Evolutionary conservation across 2,113 vertebrate genomes (phyloP), one percentile per base, ranked within the genome.

Genomic region (Diadophis punctatus): DNA sequence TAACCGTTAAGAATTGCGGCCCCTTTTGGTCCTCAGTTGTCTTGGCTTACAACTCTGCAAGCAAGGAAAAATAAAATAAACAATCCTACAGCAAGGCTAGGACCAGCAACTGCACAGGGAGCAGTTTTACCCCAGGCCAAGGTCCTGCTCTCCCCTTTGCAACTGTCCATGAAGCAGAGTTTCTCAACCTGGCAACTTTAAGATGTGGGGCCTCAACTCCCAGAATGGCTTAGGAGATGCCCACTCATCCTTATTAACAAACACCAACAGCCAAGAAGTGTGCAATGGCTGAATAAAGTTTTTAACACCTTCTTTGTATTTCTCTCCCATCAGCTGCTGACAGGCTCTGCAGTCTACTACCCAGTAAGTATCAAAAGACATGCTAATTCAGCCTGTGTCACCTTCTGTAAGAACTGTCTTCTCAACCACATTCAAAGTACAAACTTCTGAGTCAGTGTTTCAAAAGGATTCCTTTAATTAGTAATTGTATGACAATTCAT

Each of bases 321-420:
- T 85, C 84, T 48, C 86, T 56, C 11, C 39, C 93, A 90, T 74
- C 74, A 98, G 98, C 86, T 95, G 16, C 98, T 98, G 98, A 87
- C 95, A 0, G 96, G 96, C 20, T 97, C 98, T 48, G 97, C 98
- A 3, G 9, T 95, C 90, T 98, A 98, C 97, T 98, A 98, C 93
- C 98, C 98, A 93, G 98, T 98, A 95, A 96, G 97, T 53, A 3
- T 8, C 34, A 18, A 12, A 2, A 25, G 51, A 27, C 10, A n/a
- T 55, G 49, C 90, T 91, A 1, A 2, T 0, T 11, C 1, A n/a
- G 43, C 34, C 27, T 22, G 27, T 46, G 12, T 27, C 1, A 1
- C n/a, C n/a, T n/a, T n/a, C n/a, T n/a, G n/a, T n/a, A n/a, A n/a
- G n/a, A n/a, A n/a, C n/a, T n/a, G n/a, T n/a, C n/a, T n/a, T n/a